Conservation (phyloP, 1,140 invertebrate species). For the Cherax quadricarinatus region DNA sequence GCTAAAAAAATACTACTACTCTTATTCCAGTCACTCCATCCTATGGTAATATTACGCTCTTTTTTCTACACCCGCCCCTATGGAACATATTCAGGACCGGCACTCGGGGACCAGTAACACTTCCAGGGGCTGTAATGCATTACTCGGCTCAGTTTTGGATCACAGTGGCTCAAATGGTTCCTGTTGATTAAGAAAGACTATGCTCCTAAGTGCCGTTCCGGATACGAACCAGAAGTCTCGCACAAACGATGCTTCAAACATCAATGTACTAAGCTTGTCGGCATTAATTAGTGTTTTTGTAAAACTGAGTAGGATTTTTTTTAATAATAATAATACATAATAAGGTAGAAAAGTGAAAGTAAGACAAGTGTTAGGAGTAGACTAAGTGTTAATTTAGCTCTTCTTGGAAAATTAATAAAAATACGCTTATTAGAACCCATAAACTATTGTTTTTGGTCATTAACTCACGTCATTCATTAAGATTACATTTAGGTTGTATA, state of each 20-base stretch:
- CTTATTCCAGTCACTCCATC: slow-evolving; percentile 62
- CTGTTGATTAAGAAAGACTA: not conserved
- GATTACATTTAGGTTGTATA: slow-evolving; percentile 64
- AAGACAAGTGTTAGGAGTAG: slow-evolving; percentile 60
- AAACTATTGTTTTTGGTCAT: slow-evolving; percentile 57
- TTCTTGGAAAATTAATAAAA: slow-evolving; percentile 70
- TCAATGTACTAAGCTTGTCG: slow-evolving; percentile 70
- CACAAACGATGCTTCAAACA: slow-evolving; percentile 67
- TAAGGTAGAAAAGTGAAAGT: slow-evolving; percentile 65
- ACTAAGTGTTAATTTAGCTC: slow-evolving; percentile 62
- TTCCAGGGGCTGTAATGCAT: slow-evolving; percentile 18
- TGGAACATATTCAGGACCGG: slow-evolving; percentile 30
- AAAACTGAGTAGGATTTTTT: slow-evolving; percentile 67
- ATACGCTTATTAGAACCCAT: slow-evolving; percentile 70
- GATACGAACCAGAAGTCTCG: slow-evolving; percentile 34
- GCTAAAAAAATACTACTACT: slow-evolving; percentile 26
- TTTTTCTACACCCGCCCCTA: slow-evolving; percentile 31
- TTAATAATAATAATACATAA: not conserved
- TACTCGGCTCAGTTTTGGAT: not conserved
- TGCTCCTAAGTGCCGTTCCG: slow-evolving; percentile 25
- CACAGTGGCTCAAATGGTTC: not conserved
- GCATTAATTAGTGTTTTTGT: slow-evolving; percentile 70
- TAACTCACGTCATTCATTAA: slow-evolving; percentile 66
- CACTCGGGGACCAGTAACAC: slow-evolving; percentile 1
- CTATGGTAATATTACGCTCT: slow-evolving; percentile 65